Percentiles rank a stretch among this genome's conserved stretches.
phyloP scores from a whole-genome alignment of 2,113 vertebrate genomes.

The Odontesthes bonariensis region DNA sequence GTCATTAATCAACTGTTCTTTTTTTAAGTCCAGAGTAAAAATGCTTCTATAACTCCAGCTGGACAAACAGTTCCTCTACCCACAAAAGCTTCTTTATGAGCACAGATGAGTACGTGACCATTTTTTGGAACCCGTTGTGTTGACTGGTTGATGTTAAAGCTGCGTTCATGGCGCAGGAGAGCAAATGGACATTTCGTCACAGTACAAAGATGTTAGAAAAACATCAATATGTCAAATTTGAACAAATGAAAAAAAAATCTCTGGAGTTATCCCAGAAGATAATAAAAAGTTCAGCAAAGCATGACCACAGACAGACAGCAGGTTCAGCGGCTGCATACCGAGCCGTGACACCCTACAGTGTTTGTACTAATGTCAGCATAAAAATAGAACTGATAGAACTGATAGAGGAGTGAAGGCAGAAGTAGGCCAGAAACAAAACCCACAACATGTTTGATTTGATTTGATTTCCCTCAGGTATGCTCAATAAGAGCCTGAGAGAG shows the following conservation, averaged over 20 bases:
- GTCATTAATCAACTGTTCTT: no score
- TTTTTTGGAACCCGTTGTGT: no score
- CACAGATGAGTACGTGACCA: no score
- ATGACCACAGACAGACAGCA: conserved; percentile 78
- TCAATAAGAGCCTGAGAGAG: neutral
- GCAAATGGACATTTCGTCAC: no score
- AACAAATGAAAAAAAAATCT: neutral
- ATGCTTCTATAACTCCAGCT: no score
- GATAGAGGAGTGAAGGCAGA: conserved; percentile 1
- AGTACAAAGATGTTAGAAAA: no score
- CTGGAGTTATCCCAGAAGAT: conserved; percentile 18
- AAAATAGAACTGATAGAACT: conserved; percentile 19
- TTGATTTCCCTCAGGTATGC: neutral
- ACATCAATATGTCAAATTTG: neutral
- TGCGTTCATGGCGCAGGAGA: no score
- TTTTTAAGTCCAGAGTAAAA: no score
- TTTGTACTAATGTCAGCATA: conserved; percentile 57
- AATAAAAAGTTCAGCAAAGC: conserved; percentile 71
- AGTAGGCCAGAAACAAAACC: neutral
- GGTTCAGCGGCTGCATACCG: conserved; percentile 43
- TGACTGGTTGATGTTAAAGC: no score
- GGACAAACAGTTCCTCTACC: no score
- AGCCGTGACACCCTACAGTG: conserved; percentile 72
- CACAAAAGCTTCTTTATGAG: no score
- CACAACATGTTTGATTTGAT: neutral